Evolutionary conservation across 1,140 invertebrate species (phyloP).

Genomic region (Aphelenchoides besseyi): DNA sequence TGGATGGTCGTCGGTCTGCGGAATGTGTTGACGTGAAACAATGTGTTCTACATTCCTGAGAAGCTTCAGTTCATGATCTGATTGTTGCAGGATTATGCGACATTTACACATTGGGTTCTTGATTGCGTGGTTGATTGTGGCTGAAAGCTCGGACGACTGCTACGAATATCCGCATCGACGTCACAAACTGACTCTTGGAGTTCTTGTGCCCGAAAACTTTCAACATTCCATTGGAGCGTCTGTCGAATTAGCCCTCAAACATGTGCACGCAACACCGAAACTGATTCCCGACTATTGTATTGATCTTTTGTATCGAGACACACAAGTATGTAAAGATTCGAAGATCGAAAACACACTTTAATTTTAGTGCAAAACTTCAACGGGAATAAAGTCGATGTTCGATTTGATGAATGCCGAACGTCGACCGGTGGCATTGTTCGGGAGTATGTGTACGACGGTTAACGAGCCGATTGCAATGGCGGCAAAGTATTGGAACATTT

Average conservation of each 20-base stretch:
- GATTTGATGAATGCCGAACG: constrained; percentile 90
- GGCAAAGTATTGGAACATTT: constrained; percentile 90
- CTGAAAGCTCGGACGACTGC: background rate
- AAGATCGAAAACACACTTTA: constrained; percentile 11
- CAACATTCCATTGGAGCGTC: constrained; percentile 43
- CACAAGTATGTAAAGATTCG: constrained; percentile 41
- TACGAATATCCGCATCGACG: constrained; percentile 8
- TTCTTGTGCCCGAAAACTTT: constrained; percentile 47
- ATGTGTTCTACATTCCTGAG: too few species aligned
- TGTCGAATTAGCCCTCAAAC: constrained; percentile 51
- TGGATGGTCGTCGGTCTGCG: too few species aligned
- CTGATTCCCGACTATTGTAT: constrained; percentile 52
- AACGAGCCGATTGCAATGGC: constrained; percentile 95
- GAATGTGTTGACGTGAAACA: too few species aligned
- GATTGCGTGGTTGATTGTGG: background rate
- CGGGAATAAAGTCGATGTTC: constrained; percentile 95
- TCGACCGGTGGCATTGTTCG: constrained; percentile 88
- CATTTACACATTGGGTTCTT: too few species aligned
- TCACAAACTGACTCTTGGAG: constrained; percentile 36
- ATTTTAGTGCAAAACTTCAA: constrained; percentile 88
- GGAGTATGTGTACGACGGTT: constrained; percentile 89
- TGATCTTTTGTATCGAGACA: constrained; percentile 54
- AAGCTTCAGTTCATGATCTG: too few species aligned
- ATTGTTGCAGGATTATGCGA: too few species aligned
- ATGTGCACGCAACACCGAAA: constrained; percentile 44